Evolutionary conservation across 2,113 vertebrate genomes (phyloP), one percentile per base, ranked within the genome.

Genomic region (Oncorhynchus nerka): DNA sequence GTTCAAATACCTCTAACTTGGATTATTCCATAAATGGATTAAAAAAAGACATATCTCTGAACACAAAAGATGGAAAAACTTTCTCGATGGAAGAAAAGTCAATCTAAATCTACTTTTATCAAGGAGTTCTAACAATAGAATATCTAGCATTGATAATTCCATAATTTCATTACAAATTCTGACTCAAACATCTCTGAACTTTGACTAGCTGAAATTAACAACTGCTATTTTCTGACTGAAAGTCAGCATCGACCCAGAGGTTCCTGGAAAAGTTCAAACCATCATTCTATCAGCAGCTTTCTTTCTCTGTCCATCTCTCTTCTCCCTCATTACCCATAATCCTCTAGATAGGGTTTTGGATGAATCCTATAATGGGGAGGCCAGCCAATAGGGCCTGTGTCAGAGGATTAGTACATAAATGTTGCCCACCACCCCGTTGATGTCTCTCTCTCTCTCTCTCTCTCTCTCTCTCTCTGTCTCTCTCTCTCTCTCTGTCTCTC

Each of bases 321-420:
- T 73, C 28, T 66, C 71, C 62, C 24, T 68, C 67, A 78, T 79
- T 71, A 75, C 73, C 73, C 68, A 75, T 79, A 79, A 79, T 79
- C 78, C 78, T 32, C 62, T 62, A 67, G 69, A 66, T 49, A 30
- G 45, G 32, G 19, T 39, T 75, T 22, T 19, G 70, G 70, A 62
- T 70, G 55, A 55, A 48, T 55, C 57, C 67, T 57, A 62, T 74
- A 70, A 74, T 22, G 16, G 39, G 8, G 20, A 9, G 69, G 65
- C 72, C 28, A 28, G 59, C 61, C 66, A 79, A 79, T 59, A 57
- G 48, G 30, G 57, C 70, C 73, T 26, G 57, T 71, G 73, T 66
- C 68, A 71, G 61, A 55, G 74, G 78, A 79, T 79, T 75, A 79
- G 28, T 28, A 30, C 15, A 1, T 48, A 62, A 16, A 68, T 8